Conservation (phyloP, 35 echinoderm and acorn worm species). For the Stichopus chloronotus region DNA sequence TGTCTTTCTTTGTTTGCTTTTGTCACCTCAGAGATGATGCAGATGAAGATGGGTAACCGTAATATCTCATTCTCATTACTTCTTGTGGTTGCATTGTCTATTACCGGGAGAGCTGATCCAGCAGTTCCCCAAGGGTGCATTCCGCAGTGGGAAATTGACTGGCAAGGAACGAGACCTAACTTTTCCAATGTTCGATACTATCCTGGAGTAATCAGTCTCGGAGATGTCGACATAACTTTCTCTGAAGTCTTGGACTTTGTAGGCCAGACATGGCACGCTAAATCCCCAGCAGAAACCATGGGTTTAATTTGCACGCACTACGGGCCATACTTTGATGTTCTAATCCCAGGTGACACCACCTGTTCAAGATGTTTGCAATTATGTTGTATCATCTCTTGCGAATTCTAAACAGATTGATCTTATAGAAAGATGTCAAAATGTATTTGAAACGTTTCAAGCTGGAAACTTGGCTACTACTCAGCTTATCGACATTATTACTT, state of each 20-base stretch:
- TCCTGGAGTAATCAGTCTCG: neutral
- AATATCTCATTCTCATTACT: no score
- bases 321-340: neutral
- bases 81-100: no score
- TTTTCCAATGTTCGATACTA: no score
- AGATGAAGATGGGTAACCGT: no score
- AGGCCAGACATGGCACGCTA: neutral
- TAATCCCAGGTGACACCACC: neutral
- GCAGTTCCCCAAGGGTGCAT: neutral
- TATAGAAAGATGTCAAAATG: neutral
- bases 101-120: neutral
- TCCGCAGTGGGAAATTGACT: conserved; percentile 15
- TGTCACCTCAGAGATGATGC: no score
- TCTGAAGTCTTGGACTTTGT: neutral
- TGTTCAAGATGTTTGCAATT: neutral
- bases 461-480: neutral
- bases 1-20: no score
- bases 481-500: no score
- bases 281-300: neutral
- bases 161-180: neutral
- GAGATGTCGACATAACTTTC: neutral
- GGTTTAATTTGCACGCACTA: conserved; percentile 1
- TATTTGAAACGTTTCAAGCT: neutral
- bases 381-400: neutral
- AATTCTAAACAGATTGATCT: neutral